Conservation (phyloP, 1,140 invertebrate species). For the Glossosoma conforme region DNA sequence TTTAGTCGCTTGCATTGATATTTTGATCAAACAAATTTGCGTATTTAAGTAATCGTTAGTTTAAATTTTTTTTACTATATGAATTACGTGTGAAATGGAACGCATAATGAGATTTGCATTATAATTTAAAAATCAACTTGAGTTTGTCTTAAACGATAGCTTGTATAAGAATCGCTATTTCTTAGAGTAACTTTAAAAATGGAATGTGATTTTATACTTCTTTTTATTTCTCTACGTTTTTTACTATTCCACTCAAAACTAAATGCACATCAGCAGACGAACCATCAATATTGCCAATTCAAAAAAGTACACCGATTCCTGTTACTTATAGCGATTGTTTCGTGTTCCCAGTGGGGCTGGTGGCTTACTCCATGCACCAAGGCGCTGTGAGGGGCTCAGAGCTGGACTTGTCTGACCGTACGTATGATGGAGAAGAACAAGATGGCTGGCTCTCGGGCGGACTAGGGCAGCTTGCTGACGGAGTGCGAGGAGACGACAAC, state of each 20-base stretch:
- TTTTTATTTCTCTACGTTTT: neutral
- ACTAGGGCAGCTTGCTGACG: constrained; percentile 69
- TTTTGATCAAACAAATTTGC: too few relatives aligned
- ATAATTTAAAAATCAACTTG: too few relatives aligned
- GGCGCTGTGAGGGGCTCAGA: constrained; percentile 66
- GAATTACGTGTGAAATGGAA: too few relatives aligned
- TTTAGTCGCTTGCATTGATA: too few relatives aligned
- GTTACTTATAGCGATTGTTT: neutral
- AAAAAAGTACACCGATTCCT: neutral
- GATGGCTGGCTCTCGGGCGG: constrained; percentile 54
- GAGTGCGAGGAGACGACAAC: constrained; percentile 62
- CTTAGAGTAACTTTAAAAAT: neutral
- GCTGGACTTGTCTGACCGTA: constrained; percentile 73
- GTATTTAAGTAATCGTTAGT: too few relatives aligned
- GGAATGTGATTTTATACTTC: neutral
- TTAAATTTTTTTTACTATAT: too few relatives aligned
- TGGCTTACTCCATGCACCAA: constrained; percentile 78
- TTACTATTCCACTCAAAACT: too few relatives aligned
- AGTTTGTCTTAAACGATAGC: too few relatives aligned
- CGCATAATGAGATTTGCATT: too few relatives aligned
- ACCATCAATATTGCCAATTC: too few relatives aligned
- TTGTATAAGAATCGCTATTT: neutral
- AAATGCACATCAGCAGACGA: too few relatives aligned
- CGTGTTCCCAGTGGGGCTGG: constrained; percentile 62
- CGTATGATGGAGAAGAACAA: constrained; percentile 73